phyloP scores from a whole-genome alignment of 2,113 vertebrate species.

The Ophiodon elongatus region DNA sequence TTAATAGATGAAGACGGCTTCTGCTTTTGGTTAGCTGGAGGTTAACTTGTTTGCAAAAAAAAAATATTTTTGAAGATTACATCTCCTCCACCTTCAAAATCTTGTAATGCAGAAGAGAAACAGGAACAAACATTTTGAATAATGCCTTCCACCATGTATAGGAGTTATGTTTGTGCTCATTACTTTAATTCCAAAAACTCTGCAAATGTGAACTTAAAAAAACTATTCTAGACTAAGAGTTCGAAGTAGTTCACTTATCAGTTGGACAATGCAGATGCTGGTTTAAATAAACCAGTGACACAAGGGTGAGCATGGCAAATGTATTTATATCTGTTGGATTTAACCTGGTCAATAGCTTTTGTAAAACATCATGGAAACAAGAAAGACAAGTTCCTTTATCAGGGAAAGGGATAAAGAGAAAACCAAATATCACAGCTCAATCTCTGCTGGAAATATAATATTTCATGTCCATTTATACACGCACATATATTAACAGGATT shows the following conservation, averaged over 20 bases:
- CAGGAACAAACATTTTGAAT: not conserved
- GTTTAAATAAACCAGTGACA: not conserved
- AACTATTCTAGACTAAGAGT: not conserved
- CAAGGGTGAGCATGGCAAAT: not conserved
- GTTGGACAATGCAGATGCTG: not conserved
- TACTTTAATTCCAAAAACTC: not conserved
- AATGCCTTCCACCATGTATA: not conserved
- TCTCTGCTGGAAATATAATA: not conserved
- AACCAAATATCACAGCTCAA: not conserved
- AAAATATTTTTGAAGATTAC: not conserved
- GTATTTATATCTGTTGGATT: not conserved
- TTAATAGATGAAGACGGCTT: conserved; percentile 7
- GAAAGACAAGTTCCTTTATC: not conserved
- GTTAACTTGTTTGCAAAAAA: not conserved
- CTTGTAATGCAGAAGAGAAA: not conserved
- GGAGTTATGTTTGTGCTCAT: not conserved
- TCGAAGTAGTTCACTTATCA: not conserved
- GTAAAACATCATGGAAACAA: not conserved
- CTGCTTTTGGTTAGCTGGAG: not conserved
- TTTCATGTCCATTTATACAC: not conserved
- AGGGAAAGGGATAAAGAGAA: not conserved
- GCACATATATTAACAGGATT: not conserved
- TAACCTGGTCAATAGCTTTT: not conserved
- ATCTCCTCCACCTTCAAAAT: too few relatives aligned
- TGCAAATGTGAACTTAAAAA: not conserved